Percentiles rank a stretch among this genome's conserved stretches.
Evolutionary conservation across 2,113 vertebrate species (phyloP).

Genomic region (Galbula dea): DNA sequence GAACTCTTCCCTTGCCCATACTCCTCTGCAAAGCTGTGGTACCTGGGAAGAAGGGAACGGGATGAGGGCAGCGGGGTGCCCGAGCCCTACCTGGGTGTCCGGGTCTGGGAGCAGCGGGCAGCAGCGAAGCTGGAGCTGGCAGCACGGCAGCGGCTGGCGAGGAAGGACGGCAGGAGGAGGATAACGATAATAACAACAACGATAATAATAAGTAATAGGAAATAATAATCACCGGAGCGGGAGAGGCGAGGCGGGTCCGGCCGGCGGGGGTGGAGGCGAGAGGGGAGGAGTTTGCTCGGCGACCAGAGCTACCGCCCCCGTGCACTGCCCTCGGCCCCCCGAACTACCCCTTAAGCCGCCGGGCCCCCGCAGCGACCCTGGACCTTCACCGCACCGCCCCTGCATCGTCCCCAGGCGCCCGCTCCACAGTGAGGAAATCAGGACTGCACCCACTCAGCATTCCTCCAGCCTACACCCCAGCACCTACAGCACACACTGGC

Average conservation of each 20-base stretch:
- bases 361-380: neutral
- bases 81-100: neutral
- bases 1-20: neutral
- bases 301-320: neutral
- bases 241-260: neutral
- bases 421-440: neutral
- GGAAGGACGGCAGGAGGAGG: neutral
- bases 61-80: neutral
- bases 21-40: neutral
- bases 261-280: neutral
- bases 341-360: neutral
- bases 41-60: neutral
- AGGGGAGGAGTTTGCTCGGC: neutral
- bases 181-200: neutral
- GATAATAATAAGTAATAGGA: neutral
- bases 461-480: neutral
- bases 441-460: neutral
- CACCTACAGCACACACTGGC: neutral
- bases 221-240: neutral
- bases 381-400: too few relatives aligned
- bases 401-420: neutral
- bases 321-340: neutral
- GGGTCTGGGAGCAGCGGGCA: neutral
- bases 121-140: neutral
- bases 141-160: neutral